Evolutionary conservation across 2,888 invertebrate genomes (phyloP).

Genomic region (Microchrysa polita): DNA sequence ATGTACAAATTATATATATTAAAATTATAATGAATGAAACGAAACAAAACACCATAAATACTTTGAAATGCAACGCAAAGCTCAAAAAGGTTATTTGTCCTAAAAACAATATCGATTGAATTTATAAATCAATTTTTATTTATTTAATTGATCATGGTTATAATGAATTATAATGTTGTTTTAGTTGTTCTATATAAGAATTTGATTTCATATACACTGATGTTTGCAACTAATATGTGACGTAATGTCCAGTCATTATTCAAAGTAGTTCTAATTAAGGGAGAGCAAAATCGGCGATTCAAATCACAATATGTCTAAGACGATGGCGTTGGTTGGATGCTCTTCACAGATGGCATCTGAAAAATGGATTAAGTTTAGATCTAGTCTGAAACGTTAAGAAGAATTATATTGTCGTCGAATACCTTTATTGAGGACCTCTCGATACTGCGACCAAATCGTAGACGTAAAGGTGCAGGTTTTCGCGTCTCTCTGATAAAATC

Average conservation of each 20-base stretch:
- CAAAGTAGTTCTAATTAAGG: neutral
- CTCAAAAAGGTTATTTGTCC: neutral
- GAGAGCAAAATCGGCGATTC: neutral
- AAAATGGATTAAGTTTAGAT: neutral
- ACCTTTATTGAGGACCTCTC: conserved; percentile 50
- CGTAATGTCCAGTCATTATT: neutral
- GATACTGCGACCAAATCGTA: conserved; percentile 63
- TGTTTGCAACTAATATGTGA: neutral
- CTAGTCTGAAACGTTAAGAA: too few relatives aligned
- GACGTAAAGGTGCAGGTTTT: conserved; percentile 60
- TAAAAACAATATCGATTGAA: neutral
- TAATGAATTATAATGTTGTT: neutral
- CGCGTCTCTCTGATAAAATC: conserved; percentile 59
- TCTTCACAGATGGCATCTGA: neutral
- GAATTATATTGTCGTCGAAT: conserved; percentile 38
- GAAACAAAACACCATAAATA: neutral
- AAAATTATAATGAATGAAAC: neutral
- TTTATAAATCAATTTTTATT: neutral
- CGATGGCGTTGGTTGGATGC: conserved; percentile 5
- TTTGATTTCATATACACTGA: neutral
- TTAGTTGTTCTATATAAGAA: too few relatives aligned
- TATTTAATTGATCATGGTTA: neutral
- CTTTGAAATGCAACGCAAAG: neutral
- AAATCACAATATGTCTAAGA: conserved; percentile 27
- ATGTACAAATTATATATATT: conserved; percentile 26